These are phyloP conservation scores for Hippopotamus amphibius DNA, from an alignment of 2,113 vertebrate species.

Conservation along the genomic window DNA sequence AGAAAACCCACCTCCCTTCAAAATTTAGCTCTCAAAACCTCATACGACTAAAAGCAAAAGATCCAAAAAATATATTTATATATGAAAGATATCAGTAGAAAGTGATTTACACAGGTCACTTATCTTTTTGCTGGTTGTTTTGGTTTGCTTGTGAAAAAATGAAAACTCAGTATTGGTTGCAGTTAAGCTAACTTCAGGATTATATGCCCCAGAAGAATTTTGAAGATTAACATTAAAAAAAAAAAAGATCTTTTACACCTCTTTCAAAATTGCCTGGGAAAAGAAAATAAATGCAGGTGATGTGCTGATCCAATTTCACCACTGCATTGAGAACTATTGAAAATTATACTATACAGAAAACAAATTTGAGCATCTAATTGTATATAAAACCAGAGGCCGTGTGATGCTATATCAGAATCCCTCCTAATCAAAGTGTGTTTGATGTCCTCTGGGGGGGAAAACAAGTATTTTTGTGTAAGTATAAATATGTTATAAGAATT, in stretches of 20 bases:
- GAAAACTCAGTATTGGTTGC: conserved; percentile 86
- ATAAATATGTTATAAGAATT: neutral
- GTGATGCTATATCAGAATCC: neutral
- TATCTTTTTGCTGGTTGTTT: conserved; percentile 55
- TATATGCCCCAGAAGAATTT: conserved; percentile 84
- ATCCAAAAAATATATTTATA: conserved; percentile 42
- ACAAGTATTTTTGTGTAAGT: neutral
- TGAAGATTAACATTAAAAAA: conserved; percentile 80
- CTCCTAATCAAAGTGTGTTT: conserved; percentile 63
- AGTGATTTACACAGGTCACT: conserved; percentile 56
- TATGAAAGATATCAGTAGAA: conserved; percentile 34
- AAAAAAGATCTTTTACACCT: conserved; percentile 76
- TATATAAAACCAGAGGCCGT: conserved; percentile 64
- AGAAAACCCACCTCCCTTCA: neutral
- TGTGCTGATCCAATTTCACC: conserved; percentile 83
- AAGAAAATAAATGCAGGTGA: conserved; percentile 86
- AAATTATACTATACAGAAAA: conserved; percentile 79
- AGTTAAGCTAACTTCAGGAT: conserved; percentile 86
- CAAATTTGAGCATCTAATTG: conserved; percentile 81
- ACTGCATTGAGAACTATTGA: conserved; percentile 74
- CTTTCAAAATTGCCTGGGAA: conserved; percentile 87
- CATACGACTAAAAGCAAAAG: conserved; percentile 2
- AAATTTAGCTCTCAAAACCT: neutral
- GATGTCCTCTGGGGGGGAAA: neutral
- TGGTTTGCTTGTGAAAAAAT: conserved; percentile 75